phyloP scores from a whole-genome alignment of 2,113 vertebrate genomes.

The Hippoglossus stenolepis region DNA sequence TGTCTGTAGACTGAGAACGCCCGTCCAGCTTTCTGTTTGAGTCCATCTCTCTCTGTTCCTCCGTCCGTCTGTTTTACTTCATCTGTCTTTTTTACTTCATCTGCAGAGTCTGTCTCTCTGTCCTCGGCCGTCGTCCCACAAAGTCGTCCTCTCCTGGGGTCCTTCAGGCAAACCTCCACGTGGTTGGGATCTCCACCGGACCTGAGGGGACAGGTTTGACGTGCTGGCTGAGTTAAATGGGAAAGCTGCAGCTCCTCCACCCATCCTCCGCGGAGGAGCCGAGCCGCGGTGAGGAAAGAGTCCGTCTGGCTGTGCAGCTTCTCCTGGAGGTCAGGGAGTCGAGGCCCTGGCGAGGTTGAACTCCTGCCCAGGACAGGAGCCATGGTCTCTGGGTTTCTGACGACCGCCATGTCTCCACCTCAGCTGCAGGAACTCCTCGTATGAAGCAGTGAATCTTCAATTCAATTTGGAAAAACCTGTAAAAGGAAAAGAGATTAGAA shows the following conservation, averaged over 20 bases:
- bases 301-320: slow-evolving; percentile 5
- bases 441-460: too few species aligned
- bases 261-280: slow-evolving; percentile 56
- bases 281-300: slow-evolving; percentile 62
- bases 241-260: not conserved
- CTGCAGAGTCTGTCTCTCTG: not conserved
- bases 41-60: fast-evolving
- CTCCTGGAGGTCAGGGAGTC: not conserved
- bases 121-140: not conserved
- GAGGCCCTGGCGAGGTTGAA: fast-evolving
- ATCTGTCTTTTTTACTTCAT: not conserved
- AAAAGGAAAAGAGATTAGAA: too few species aligned
- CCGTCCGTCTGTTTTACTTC: not conserved
- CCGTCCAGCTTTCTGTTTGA: too few species aligned
- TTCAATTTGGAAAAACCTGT: not conserved
- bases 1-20: not conserved
- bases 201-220: fast-evolving
- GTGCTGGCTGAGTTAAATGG: not conserved
- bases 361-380: not conserved
- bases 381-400: not conserved
- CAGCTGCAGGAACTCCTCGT: not conserved
- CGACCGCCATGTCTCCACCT: slow-evolving; percentile 13
- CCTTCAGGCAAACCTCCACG: not conserved
- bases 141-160: not conserved
- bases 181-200: not conserved